phyloP scores from a whole-genome alignment of 1,140 invertebrate genomes.

The Aplysia californica region DNA sequence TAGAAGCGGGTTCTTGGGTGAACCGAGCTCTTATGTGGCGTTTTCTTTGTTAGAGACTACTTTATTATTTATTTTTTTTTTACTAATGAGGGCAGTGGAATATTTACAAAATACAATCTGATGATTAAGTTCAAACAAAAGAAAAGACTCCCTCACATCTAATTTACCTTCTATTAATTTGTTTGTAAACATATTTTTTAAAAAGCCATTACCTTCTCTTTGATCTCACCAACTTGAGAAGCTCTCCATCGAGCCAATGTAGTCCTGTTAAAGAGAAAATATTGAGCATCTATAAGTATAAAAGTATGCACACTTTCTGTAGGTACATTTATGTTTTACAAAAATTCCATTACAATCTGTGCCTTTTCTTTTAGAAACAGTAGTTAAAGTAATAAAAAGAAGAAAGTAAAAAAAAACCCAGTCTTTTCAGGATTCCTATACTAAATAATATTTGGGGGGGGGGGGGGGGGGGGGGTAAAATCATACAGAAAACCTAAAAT shows the following conservation, averaged over 20 bases:
- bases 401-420: neutral
- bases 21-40: too few relatives aligned
- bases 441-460: neutral
- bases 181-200: too few relatives aligned
- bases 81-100: neutral
- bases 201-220: slow-evolving; percentile 84
- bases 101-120: neutral
- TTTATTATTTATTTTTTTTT: neutral
- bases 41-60: too few relatives aligned
- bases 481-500: neutral
- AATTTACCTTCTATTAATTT: neutral
- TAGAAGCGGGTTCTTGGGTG: too few relatives aligned
- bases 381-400: neutral
- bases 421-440: neutral
- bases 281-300: too few relatives aligned
- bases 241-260: slow-evolving; percentile 95
- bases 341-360: neutral
- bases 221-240: slow-evolving; percentile 86
- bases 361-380: neutral
- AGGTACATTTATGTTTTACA: slow-evolving; percentile 9
- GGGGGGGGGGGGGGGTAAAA: neutral
- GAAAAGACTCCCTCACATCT: neutral
- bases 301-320: slow-evolving; percentile 19
- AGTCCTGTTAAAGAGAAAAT: slow-evolving; percentile 77
- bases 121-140: neutral